Conservation (phyloP, 2,113 vertebrate species). For the Benitochromis conjunctus region DNA sequence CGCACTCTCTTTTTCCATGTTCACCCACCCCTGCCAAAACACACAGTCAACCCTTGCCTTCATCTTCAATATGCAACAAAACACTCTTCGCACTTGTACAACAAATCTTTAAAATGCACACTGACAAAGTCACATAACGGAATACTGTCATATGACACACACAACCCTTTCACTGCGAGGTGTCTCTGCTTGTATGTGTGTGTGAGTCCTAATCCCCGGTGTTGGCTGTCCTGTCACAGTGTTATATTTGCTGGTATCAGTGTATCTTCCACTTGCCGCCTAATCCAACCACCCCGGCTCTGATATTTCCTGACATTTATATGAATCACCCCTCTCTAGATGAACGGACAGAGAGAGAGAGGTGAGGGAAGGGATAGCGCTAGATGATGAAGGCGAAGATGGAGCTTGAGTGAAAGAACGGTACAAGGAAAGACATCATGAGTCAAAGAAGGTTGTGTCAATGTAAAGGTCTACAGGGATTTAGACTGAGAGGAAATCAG, state of each 20-base stretch:
- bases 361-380: background rate
- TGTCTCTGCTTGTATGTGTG: background rate
- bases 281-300: slow-evolving; percentile 56
- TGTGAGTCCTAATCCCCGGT: slow-evolving; percentile 46
- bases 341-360: background rate
- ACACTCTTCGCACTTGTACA: slow-evolving; percentile 19
- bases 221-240: slow-evolving; percentile 31
- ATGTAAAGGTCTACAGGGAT: background rate
- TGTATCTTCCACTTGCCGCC: slow-evolving; percentile 37
- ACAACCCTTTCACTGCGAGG: background rate
- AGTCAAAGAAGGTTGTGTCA: background rate
- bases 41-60: slow-evolving; percentile 9
- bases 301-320: slow-evolving; percentile 74
- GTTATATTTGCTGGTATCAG: slow-evolving; percentile 54
- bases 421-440: background rate
- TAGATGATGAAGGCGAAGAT: background rate
- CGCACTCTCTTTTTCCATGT: background rate
- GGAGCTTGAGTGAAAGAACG: background rate
- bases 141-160: background rate
- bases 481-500: background rate
- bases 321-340: slow-evolving; percentile 43
- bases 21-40: background rate
- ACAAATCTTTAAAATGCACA: slow-evolving; percentile 37
- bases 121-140: background rate
- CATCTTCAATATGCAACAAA: slow-evolving; percentile 37